Evolutionary conservation across 2,113 vertebrate genomes (phyloP), one percentile per base, ranked within the genome.

Genomic region (Carlito syrichta): DNA sequence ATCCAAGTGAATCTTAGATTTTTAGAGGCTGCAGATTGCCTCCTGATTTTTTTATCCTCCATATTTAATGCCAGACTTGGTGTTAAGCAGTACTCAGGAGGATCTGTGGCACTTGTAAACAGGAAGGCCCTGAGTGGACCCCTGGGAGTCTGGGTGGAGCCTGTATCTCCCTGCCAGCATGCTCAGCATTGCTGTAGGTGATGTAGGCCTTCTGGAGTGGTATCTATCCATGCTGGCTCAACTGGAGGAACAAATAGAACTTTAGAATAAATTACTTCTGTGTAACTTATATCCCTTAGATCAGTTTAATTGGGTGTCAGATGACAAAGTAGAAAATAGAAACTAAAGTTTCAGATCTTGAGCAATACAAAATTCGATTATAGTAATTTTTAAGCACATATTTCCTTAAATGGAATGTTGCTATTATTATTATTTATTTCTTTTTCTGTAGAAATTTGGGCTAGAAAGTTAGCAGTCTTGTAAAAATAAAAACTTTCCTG

Each of bases 351-450:
- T 96, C 40, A 22, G 89, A 56, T 78, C 50, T 77, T 97, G 82
- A 63, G 35, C 14, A 79, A 94, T 19, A 84, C 96, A 30, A 93
- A 76, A 56, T 94, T 97, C 35, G 58, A 58, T 96, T 87, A 63
- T 66, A 35, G 8, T 89, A 74, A 35, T 78, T 87, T 84, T 43
- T 91, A 84, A 71, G 94, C 76, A 95, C 20, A 56, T 48, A 54
- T 66, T n/a, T 50, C 63, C 94, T 97, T 71, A 84, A 76, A 88
- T 91, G 54, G 69, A 96, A 96, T 92, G 58, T 87, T 94, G 83
- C 73, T 93, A 8, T 89, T 96, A 22, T 84, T 74, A 71, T 81
- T 83, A n/a, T 43, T 77, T 78, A 5, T 90, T 94, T 94, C 52
- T 92, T 83, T 97, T 84, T 50, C 30, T 74, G 96, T 90, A 85